Base-by-base conservation (phyloP, 2,113 vertebrate species). In the Sander vitreus region DNA sequence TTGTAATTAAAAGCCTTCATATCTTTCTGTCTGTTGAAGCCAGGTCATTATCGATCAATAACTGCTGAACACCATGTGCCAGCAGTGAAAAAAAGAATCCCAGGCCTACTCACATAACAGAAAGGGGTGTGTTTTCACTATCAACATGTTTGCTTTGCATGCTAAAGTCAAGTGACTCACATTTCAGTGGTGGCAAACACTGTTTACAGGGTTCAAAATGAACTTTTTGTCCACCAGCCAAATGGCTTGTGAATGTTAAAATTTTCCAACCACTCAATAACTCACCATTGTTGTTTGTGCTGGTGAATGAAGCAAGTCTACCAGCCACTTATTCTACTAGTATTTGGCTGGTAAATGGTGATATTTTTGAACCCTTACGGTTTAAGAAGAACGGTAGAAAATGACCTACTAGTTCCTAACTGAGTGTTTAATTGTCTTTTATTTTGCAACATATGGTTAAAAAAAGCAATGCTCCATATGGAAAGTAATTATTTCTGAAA, bases 101-200 rank as follows among this genome's bases (percentile, higher is more conserved):
- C 36, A 57, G 43, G n/a, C 33, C 75, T 11, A 63, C 66, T 76
- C 81, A 74, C 19, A n/a, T 81, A 78, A 88, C 58, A 25, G 19
- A 36, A 9, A 80, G 45, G 57, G 23, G 18, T 45, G 54, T 92
- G 87, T 92, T 93, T 78, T 84, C 62, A 88, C 88, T 85, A 36
- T 88, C 68, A 93, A 90, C 90, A 91, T 80, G 76, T 90, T 91
- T 92, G 25, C 63, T 71, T 51, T 72, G 62, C 63, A 30, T 54
- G 62, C 43, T 27, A 73, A 27, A 45, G 67, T 73, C 51, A 81
- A 55, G 58, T 60, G 69, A 71, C 76, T 53, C 27, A 45, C 58
- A 53, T n/a, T 18, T 48, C n/a, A 73, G 19, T 39, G 23, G 60
- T 48, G 23, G 21, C 16, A 47, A 48, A n/a, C 47, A 12, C 36